phyloP scores from a whole-genome alignment of 1,140 invertebrate genomes.

The Brachionus koreanus region DNA sequence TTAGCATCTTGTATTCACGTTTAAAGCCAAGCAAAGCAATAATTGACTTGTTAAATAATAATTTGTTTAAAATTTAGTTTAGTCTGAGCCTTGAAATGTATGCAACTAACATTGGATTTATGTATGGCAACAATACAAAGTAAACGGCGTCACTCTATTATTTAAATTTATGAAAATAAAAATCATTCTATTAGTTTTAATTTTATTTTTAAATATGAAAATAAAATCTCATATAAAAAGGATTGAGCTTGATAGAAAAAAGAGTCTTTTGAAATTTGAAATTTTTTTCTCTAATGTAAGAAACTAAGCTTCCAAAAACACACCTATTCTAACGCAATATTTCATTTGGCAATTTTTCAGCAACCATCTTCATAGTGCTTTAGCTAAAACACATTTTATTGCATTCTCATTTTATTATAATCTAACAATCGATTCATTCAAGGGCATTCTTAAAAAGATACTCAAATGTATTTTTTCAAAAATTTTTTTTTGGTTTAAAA shows the following conservation, averaged over 20 bases:
- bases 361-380: not conserved
- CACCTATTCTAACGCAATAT: slow-evolving; percentile 29
- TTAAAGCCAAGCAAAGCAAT: not conserved
- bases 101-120: slow-evolving; percentile 2
- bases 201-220: not conserved
- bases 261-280: not conserved
- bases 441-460: not conserved
- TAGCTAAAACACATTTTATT: not conserved
- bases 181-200: not conserved
- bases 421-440: not conserved
- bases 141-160: slow-evolving; percentile 12
- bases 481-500: not conserved
- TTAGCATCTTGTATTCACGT: not conserved
- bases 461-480: not conserved
- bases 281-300: not conserved
- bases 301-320: not conserved
- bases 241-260: not conserved
- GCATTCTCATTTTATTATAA: not conserved
- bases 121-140: slow-evolving; percentile 7
- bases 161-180: not conserved
- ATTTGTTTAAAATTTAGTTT: not conserved
- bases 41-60: slow-evolving; percentile 1
- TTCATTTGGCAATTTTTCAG: not conserved
- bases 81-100: not conserved
- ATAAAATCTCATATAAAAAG: not conserved